Conservation (phyloP, 2,888 invertebrate species). For the Xylota segnis region DNA sequence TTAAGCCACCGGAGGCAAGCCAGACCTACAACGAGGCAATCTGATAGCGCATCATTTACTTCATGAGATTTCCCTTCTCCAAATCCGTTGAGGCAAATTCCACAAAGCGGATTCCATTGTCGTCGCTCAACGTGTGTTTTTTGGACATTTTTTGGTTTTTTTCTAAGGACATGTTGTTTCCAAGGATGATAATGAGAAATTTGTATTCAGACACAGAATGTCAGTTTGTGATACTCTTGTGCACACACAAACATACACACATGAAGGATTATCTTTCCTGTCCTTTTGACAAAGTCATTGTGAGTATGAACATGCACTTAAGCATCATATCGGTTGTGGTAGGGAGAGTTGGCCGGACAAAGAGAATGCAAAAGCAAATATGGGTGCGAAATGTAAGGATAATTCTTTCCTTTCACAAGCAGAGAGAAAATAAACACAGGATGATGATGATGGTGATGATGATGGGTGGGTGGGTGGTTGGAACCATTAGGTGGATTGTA, state of each 20-base stretch:
- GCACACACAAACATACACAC: slow-evolving; percentile 4
- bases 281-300: slow-evolving; percentile 46
- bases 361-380: slow-evolving; percentile 17
- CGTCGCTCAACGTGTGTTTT: not conserved
- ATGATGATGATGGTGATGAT: slow-evolving; percentile 47
- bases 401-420: not conserved
- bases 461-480: no score
- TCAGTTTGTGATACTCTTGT: not conserved
- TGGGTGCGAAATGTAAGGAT: not conserved
- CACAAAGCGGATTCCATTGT: slow-evolving; percentile 24
- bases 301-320: slow-evolving; percentile 41
- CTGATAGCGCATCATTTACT: slow-evolving; percentile 44
- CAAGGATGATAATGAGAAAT: slow-evolving; percentile 41
- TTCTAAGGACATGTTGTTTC: not conserved
- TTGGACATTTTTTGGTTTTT: slow-evolving; percentile 9
- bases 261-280: slow-evolving; percentile 33
- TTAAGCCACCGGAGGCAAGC: slow-evolving; percentile 3
- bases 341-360: slow-evolving; percentile 26
- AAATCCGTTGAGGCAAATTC: slow-evolving; percentile 10
- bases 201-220: slow-evolving; percentile 17
- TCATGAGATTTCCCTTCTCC: not conserved
- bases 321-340: not conserved
- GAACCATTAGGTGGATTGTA: slow-evolving; percentile 46
- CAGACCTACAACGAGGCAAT: slow-evolving; percentile 35
- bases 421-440: slow-evolving; percentile 17